Evolutionary conservation across 2,888 invertebrate species (phyloP).

Genomic region (Venusia cambrica): DNA sequence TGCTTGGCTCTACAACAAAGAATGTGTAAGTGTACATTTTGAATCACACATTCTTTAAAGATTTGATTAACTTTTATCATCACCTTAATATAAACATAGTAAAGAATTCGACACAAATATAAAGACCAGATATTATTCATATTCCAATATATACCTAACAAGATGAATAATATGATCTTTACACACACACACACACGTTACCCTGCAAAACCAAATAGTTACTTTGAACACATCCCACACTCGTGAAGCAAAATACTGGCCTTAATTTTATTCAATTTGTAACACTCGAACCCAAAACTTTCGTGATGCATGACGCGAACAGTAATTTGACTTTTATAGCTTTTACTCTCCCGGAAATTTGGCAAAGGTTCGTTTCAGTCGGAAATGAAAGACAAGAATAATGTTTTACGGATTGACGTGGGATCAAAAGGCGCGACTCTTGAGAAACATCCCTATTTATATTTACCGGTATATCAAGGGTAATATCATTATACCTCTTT

Average conservation of each 20-base stretch:
- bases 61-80: no score
- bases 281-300: conserved; percentile 74
- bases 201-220: conserved; percentile 8
- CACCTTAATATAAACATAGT: no score
- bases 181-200: no score
- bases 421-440: conserved; percentile 29
- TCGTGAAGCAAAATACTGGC: conserved; percentile 46
- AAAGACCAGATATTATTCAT: no score
- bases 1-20: no score
- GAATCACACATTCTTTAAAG: no score
- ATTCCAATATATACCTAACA: no score
- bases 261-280: conserved; percentile 78
- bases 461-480: conserved; percentile 22
- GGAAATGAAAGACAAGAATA: conserved; percentile 45
- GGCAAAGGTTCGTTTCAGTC: conserved; percentile 50
- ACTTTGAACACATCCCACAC: conserved; percentile 31
- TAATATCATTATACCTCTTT: no score
- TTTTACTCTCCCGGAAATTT: conserved; percentile 56
- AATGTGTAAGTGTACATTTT: no score
- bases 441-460: conserved; percentile 27
- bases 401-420: conserved; percentile 36
- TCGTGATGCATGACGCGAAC: conserved; percentile 71
- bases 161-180: no score
- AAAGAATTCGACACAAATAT: no score
- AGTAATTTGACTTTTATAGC: conserved; percentile 76